Evolutionary conservation across 2,888 invertebrate species (phyloP).

Genomic region (Apamea epomidion): DNA sequence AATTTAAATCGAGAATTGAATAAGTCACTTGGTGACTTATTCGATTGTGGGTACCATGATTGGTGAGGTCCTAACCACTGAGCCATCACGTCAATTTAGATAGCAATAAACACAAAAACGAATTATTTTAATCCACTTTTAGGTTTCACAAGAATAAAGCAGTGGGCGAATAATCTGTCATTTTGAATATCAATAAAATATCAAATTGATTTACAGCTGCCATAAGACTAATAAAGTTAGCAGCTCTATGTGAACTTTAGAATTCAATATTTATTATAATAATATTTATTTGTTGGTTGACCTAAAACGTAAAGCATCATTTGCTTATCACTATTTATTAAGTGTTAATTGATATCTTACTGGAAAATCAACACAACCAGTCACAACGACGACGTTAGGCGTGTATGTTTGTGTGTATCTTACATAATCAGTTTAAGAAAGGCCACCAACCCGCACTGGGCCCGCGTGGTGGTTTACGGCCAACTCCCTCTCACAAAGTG

Average conservation of each 20-base stretch:
- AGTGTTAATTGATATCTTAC: slow-evolving; percentile 28
- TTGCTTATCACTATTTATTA: slow-evolving; percentile 21
- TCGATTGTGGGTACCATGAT: not conserved
- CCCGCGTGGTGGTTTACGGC: not conserved
- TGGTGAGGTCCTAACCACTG: not conserved
- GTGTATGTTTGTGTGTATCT: too few relatives aligned
- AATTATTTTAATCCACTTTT: slow-evolving; percentile 27
- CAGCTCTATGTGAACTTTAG: slow-evolving; percentile 42
- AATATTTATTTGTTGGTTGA: slow-evolving; percentile 43
- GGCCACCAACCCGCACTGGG: not conserved
- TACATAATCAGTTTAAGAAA: not conserved
- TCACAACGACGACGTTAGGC: too few relatives aligned
- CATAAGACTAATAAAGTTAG: slow-evolving; percentile 53
- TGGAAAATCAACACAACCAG: not conserved
- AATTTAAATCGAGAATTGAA: not conserved
- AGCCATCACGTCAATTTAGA: not conserved
- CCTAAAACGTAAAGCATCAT: slow-evolving; percentile 30
- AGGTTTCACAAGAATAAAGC: slow-evolving; percentile 10
- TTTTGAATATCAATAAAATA: slow-evolving; percentile 53
- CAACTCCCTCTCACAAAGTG: not conserved
- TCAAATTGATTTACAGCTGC: slow-evolving; percentile 54
- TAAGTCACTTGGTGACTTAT: not conserved
- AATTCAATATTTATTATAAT: slow-evolving; percentile 50
- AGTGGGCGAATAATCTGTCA: slow-evolving; percentile 58
- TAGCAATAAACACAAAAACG: slow-evolving; percentile 16